Evolutionary conservation across 2,113 vertebrate species (phyloP).

Genomic region (Aptenodytes patagonicus): DNA sequence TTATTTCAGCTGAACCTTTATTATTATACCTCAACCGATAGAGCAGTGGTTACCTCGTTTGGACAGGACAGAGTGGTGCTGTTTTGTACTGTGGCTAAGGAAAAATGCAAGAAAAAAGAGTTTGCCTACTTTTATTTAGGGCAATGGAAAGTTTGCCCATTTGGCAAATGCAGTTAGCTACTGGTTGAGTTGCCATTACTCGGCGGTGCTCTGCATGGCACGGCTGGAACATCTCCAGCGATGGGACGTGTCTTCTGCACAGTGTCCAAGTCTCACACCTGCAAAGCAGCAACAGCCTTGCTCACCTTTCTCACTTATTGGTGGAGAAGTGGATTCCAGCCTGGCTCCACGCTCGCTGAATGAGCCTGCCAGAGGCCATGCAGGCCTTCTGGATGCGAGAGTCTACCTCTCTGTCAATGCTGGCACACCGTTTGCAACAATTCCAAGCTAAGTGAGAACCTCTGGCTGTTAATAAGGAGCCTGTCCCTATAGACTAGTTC

Average conservation of each 20-base stretch:
- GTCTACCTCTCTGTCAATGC: neutral
- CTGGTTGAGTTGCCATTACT: neutral
- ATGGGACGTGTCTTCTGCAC: neutral
- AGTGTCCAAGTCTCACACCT: neutral
- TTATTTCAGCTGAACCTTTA: neutral
- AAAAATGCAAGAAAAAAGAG: neutral
- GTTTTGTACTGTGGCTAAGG: neutral
- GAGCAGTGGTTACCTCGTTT: neutral
- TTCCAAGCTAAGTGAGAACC: neutral
- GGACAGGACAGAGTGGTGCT: neutral
- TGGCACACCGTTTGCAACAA: neutral
- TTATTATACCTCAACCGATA: neutral
- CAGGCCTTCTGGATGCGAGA: neutral
- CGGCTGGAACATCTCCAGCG: neutral
- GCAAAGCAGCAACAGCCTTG: neutral
- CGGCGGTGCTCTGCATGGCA: accelerated
- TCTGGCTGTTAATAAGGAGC: neutral
- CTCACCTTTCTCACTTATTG: neutral
- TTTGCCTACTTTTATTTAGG: neutral
- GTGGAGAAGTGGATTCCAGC: neutral
- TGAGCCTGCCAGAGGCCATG: neutral
- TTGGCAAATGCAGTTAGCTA: neutral
- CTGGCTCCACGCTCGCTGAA: neutral
- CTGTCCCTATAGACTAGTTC: neutral
- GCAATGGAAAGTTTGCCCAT: neutral